These are phyloP conservation scores for Ochropleura leucogaster DNA, from an alignment of 2,888 invertebrate genomes.

Conservation along the genomic window DNA sequence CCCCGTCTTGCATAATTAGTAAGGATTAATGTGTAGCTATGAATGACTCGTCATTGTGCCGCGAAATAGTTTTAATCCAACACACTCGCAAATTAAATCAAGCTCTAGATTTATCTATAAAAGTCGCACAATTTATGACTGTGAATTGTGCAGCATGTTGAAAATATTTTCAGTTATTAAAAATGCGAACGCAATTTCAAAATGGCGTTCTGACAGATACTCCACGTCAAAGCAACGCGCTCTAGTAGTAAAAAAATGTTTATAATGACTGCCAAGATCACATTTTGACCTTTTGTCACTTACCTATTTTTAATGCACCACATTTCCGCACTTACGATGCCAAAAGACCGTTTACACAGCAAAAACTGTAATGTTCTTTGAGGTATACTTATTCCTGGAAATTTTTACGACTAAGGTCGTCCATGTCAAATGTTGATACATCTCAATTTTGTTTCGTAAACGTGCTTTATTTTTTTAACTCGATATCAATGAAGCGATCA, in stretches of 20 bases:
- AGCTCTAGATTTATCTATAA: slow-evolving; percentile 63
- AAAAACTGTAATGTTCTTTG: slow-evolving; percentile 52
- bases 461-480: slow-evolving; percentile 55
- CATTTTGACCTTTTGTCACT: slow-evolving; percentile 64
- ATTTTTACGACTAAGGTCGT: slow-evolving; percentile 56
- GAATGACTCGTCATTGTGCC: slow-evolving; percentile 85
- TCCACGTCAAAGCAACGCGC: slow-evolving; percentile 41
- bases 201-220: slow-evolving; percentile 56
- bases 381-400: slow-evolving; percentile 57
- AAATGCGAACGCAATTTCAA: slow-evolving; percentile 32
- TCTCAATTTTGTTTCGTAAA: slow-evolving; percentile 55
- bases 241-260: slow-evolving; percentile 44
- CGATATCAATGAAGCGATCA: slow-evolving; percentile 58
- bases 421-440: slow-evolving; percentile 58
- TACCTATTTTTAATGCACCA: slow-evolving; percentile 63
- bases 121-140: slow-evolving; percentile 56
- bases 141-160: slow-evolving; percentile 36
- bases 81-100: slow-evolving; percentile 66
- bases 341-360: slow-evolving; percentile 49
- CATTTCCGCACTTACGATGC: slow-evolving; percentile 62
- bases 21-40: slow-evolving; percentile 87
- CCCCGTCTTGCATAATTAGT: slow-evolving; percentile 89
- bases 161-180: slow-evolving; percentile 53
- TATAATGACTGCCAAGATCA: slow-evolving; percentile 62
- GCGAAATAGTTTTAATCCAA: slow-evolving; percentile 80